Evolutionary conservation across 2,888 invertebrate genomes (phyloP).

Genomic region (Laothoe populi): DNA sequence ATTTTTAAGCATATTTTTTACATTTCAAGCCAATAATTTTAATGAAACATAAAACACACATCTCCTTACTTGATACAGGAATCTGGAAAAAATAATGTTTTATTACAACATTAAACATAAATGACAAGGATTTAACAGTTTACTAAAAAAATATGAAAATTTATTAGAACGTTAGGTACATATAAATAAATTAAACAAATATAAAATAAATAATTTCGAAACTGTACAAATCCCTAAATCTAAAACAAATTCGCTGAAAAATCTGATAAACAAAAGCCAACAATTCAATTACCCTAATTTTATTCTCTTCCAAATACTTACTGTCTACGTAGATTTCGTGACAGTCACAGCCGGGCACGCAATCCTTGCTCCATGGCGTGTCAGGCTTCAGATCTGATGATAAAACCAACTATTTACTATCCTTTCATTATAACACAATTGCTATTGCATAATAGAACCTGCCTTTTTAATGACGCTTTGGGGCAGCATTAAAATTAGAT

Average conservation of each 20-base stretch:
- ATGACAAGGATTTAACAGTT: no score
- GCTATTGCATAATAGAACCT: neutral
- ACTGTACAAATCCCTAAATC: no score
- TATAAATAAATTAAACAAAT: no score
- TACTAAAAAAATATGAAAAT: no score
- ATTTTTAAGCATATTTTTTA: neutral
- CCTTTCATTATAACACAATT: neutral
- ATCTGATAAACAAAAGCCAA: neutral
- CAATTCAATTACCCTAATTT: neutral
- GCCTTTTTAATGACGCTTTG: no score
- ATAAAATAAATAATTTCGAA: no score
- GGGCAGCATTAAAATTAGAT: no score
- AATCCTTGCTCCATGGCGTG: conserved; percentile 40
- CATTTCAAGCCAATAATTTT: neutral
- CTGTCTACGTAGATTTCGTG: neutral
- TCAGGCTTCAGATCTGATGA: conserved; percentile 50
- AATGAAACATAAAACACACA: neutral
- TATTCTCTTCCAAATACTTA: neutral
- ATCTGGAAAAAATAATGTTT: conserved; percentile 6
- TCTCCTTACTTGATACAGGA: conserved; percentile 10
- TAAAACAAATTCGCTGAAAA: neutral
- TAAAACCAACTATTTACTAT: conserved; percentile 12
- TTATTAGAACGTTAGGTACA: no score
- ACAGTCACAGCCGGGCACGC: conserved; percentile 63
- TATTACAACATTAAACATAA: no score